Base-by-base conservation (phyloP, 2,888 invertebrate species). In the Cryptops parisi region DNA sequence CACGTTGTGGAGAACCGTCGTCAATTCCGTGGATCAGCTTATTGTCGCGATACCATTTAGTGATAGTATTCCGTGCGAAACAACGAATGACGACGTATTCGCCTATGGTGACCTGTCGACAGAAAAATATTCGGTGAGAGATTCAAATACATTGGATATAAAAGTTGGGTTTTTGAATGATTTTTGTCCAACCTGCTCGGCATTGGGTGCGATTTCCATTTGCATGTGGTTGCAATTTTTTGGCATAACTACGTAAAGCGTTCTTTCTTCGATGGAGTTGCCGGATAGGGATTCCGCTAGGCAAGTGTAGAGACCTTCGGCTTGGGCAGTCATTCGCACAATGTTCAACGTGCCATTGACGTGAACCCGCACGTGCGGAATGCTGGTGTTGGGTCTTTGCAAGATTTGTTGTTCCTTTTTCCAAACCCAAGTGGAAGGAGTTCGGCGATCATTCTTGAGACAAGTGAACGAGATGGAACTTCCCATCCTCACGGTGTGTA, bases 331-430 rank as follows among this genome's bases (percentile, higher is more conserved):
- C 50, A 50, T 50, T 19, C 24, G 26, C 15, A 24, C 19, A 9
- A 50, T 43, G 24, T 17, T 21, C 2, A 50, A 25, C 5, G 50
- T 50, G 6, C 50, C 50, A 17, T 50, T 50, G 15, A 2, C 24
- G 4, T 17, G 15, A 5, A 50, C 25, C 2, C 25, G 2, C 1
- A 50, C 41, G 2, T 23, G 17, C 4, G 50, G 50, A 23, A 50
- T 50, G 5, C 1, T 50, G n/a, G 33, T 9, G 17, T 40, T 50
- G 19, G 21, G 27, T 1, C 23, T 21, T 17, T 41, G 25, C 40
- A 50, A 19, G 5, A 50, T 24, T 23, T 41, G 21, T 25, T 50
- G 50, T n/a, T 50, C 50, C 21, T 41, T 50, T 41, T 41, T 50
- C 50, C 50, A 50, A 6, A 41, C 17, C 43, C 43, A 41, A 6